These are phyloP conservation scores for Genyomyrus donnyi DNA, from an alignment of 2,113 vertebrate genomes.

Conservation along the genomic window DNA sequence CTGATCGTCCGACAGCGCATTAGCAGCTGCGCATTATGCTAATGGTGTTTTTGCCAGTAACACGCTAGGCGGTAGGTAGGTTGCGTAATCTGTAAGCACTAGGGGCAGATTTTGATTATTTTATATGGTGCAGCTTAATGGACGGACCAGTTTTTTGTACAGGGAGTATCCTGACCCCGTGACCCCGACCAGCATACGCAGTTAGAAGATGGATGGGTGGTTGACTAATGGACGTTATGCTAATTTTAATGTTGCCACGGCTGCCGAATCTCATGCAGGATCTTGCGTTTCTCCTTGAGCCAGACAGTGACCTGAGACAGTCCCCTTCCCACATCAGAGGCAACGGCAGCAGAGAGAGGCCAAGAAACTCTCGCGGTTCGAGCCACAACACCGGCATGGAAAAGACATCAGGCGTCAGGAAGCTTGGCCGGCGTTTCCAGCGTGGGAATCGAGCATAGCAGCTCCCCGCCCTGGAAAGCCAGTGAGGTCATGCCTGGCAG, in stretches of 20 bases:
- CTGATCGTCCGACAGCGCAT: background rate
- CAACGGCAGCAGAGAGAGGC: background rate
- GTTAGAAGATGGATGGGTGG: background rate
- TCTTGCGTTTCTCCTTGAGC: background rate
- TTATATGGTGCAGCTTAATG: background rate
- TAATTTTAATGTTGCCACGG: background rate
- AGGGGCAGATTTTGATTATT: background rate
- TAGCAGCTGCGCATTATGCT: background rate
- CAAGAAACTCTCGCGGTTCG: background rate
- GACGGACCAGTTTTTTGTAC: background rate
- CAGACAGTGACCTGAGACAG: background rate
- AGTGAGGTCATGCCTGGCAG: conserved; percentile 15
- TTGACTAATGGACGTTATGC: background rate
- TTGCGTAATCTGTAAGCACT: background rate
- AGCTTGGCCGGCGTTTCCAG: background rate
- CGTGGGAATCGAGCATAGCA: background rate
- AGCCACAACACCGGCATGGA: background rate
- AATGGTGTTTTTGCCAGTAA: background rate
- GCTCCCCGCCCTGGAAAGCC: background rate
- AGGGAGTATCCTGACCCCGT: background rate
- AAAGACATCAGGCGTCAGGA: background rate
- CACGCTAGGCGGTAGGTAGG: background rate
- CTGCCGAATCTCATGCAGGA: background rate
- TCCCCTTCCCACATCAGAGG: background rate
- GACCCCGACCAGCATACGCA: background rate